Evolutionary conservation across 2,797 vertebrate genomes (phyloP).

Genomic region (Rhinatrema bivittatum): DNA sequence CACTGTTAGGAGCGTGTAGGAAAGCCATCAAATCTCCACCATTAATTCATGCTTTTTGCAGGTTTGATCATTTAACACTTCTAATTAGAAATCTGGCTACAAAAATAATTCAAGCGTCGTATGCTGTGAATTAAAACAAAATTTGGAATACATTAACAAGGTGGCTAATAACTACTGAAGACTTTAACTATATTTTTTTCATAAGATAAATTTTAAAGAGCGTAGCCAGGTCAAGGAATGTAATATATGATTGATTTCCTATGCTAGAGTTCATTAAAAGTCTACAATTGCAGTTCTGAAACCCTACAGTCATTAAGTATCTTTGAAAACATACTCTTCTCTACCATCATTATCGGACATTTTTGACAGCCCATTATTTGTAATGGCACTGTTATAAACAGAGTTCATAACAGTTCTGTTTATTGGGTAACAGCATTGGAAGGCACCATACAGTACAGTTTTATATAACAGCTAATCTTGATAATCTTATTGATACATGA

Average conservation of each 20-base stretch:
- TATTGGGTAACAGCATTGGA: conserved; percentile 29
- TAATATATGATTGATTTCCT: conserved; percentile 48
- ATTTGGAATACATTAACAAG: background rate
- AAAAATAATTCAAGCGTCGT: background rate
- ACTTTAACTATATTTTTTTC: conserved; percentile 17
- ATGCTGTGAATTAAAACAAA: background rate
- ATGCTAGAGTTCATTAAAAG: conserved; percentile 47
- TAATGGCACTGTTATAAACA: conserved; percentile 54
- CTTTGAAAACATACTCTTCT: conserved; percentile 43
- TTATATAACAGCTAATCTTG: conserved; percentile 25
- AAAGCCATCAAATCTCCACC: no score
- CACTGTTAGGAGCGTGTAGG: no score
- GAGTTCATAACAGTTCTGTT: conserved; percentile 41
- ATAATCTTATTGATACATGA: conserved; percentile 36
- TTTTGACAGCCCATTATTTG: conserved; percentile 56
- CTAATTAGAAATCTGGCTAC: background rate
- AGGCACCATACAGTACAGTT: conserved; percentile 24
- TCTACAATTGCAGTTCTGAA: conserved; percentile 40
- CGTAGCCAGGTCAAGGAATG: conserved; percentile 20
- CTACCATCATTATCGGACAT: conserved; percentile 39
- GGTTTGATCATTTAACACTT: no score
- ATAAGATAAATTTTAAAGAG: conserved; percentile 24
- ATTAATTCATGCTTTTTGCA: no score
- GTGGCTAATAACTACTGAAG: background rate
- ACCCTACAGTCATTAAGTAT: conserved; percentile 46